Base-by-base conservation (phyloP, 2,888 invertebrate species). In the Yponomeuta plumbellus region DNA sequence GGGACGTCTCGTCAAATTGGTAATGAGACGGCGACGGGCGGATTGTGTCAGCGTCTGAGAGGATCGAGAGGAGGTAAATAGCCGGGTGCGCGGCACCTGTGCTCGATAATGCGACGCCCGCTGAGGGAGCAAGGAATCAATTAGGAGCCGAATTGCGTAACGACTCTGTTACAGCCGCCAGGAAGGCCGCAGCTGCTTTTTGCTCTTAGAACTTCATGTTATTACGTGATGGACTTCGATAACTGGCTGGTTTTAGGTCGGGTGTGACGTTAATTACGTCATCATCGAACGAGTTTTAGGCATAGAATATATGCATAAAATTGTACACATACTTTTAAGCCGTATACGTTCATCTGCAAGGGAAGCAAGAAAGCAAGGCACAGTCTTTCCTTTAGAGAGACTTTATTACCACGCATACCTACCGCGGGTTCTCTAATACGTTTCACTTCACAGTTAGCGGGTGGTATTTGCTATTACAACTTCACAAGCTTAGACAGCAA, bases 71-170 rank as follows among this genome's bases (percentile, higher is more conserved):
- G 80, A 85, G 84, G 82, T 81, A 81, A 83, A 85, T 86, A 84
- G 80, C 81, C 81, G 80, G 80, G 80, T 79, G 81, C 73, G 78
- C 73, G 80, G 81, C 90, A 90, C 90, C 90, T 90, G 90, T 84
- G 88, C 80, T 82, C 88, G 84, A 84, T 88, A 88, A 89, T 86
- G 86, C 86, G 86, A 83, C 85, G 85, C 83, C 85, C 84, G 83
- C 73, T 85, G 80, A 74, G 86, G 87, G 88, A 87, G 88, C 86
- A 84, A 88, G 82, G 86, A 91, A 89, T 91, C 90, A 91, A 91
- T 91, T 90, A 91, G 90, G 86, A 81, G 81, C 86, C 85, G 85
- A 89, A 88, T 86, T 88, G 85, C 84, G 87, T 87, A 90, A 89
- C 85, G 81, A 83, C 80, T 86, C 84, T 84, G 87, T 89, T 88